phyloP scores from a whole-genome alignment of 2,797 vertebrate genomes.

The Sphaeramia orbicularis region DNA sequence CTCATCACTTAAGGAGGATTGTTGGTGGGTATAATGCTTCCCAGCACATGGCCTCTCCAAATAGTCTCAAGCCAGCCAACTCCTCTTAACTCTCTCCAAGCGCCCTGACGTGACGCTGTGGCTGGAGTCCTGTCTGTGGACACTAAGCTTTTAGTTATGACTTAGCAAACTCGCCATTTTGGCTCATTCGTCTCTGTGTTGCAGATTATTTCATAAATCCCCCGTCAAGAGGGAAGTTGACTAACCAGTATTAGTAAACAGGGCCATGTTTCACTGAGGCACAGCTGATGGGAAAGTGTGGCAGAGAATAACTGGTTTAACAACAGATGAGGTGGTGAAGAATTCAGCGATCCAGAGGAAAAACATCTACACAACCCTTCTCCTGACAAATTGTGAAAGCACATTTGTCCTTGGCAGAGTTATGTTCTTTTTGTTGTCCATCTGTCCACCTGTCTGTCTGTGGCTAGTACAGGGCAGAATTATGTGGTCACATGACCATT shows the following conservation, averaged over 20 bases:
- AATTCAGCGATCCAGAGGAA: constrained; percentile 28
- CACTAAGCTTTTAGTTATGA: constrained; percentile 64
- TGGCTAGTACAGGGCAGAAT: constrained; percentile 42
- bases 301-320: constrained; percentile 32
- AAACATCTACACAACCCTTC: background rate
- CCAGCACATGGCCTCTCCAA: constrained; percentile 71
- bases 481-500: constrained; percentile 65
- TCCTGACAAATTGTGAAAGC: constrained; percentile 7
- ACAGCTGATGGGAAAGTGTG: constrained; percentile 35
- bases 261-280: constrained; percentile 42
- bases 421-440: constrained; percentile 34
- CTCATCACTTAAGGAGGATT: constrained; percentile 81
- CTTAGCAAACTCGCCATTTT: constrained; percentile 59
- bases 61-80: constrained; percentile 66
- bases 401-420: constrained; percentile 53
- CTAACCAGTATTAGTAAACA: constrained; percentile 59
- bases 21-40: constrained; percentile 76
- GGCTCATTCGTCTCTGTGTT: constrained; percentile 60
- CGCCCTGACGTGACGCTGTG: constrained; percentile 42
- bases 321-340: constrained; percentile 26
- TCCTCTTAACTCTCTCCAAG: constrained; percentile 64
- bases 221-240: constrained; percentile 56
- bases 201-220: constrained; percentile 73
- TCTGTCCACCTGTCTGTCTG: constrained; percentile 48
- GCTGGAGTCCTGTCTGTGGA: constrained; percentile 54